Base-by-base conservation (phyloP, 2,797 vertebrate genomes). In the Manis crassicaudata region DNA sequence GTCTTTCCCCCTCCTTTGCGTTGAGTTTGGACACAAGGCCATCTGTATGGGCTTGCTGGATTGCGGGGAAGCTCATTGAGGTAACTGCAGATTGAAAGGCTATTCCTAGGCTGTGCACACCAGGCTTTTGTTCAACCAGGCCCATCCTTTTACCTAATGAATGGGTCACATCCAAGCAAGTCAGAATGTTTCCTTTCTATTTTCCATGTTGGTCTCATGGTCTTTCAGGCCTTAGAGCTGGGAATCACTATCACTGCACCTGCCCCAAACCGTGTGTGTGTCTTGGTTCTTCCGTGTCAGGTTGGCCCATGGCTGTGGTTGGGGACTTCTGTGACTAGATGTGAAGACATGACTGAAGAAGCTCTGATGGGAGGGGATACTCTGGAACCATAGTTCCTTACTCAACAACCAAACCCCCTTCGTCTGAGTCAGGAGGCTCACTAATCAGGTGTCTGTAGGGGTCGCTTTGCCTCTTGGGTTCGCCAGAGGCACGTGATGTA, bases 351-450 rank as follows among this genome's bases (percentile, higher is more conserved):
- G 77, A 50, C 77, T 79, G 37, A 63, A 58, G 95, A 85, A 40
- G 17, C 35, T 54, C 80, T 93, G 95, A 95, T 17, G 75, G 87
- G 84, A 73, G 21, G 54, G 58, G 20, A 86, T 3, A 5, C 60
- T 81, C 20, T 7, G 81, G 85, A 95, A 63, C 52, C 12, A 3
- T 35, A 6, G 25, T 18, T 84, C 67, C 84, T 88, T 58, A 23
- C n/a, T 88, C 73, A 29, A 70, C 81, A 85, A 90, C 90, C 96
- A 85, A 27, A 63, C 52, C 25, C 65, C 6, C 81, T 83, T 88
- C 73, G 63, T 85, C 56, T 10, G 77, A 82, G 27, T 72, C 23
- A 35, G 72, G 52, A 70, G 81, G 5, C 43, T 68, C 5, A 4
- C 32, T 83, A 86, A 81, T 94, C 81, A 85, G 62, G 62, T 90